These are phyloP conservation scores for Seison nebaliae DNA, from an alignment of 1,140 invertebrate species.

Conservation along the genomic window DNA sequence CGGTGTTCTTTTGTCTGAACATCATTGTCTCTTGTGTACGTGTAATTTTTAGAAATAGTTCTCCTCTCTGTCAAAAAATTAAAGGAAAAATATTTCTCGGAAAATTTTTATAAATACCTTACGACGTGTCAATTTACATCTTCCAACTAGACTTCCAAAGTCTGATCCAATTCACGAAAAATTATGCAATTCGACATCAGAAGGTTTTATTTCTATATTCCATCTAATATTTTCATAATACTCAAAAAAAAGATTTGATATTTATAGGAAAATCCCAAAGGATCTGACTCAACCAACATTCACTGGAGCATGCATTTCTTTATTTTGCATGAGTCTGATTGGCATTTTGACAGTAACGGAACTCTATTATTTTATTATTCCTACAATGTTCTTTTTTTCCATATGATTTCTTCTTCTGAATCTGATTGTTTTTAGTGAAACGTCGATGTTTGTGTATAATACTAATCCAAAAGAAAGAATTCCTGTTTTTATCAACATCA, in stretches of 20 bases:
- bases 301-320: constrained; percentile 36
- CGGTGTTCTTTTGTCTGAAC: too few relatives aligned
- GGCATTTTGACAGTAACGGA: constrained; percentile 34
- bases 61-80: too few relatives aligned
- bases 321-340: constrained; percentile 34
- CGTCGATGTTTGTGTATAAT: constrained; percentile 36
- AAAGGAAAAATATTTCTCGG: too few relatives aligned
- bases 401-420: constrained; percentile 8
- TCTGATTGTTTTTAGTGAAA: constrained; percentile 22
- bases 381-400: constrained; percentile 33
- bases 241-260: constrained; percentile 29
- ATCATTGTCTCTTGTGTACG: too few relatives aligned
- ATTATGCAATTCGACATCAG: constrained; percentile 12
- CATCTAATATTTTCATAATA: not conserved
- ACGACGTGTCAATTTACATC: too few relatives aligned
- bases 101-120: too few relatives aligned
- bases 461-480: constrained; percentile 31
- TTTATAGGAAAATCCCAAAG: constrained; percentile 39
- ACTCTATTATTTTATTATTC: constrained; percentile 31
- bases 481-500: constrained; percentile 33
- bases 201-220: not conserved
- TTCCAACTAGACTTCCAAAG: too few relatives aligned
- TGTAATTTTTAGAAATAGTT: too few relatives aligned
- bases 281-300: constrained; percentile 38
- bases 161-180: too few relatives aligned